These are phyloP conservation scores for Apis dorsata DNA, from an alignment of 1,140 invertebrate genomes.

Conservation along the genomic window DNA sequence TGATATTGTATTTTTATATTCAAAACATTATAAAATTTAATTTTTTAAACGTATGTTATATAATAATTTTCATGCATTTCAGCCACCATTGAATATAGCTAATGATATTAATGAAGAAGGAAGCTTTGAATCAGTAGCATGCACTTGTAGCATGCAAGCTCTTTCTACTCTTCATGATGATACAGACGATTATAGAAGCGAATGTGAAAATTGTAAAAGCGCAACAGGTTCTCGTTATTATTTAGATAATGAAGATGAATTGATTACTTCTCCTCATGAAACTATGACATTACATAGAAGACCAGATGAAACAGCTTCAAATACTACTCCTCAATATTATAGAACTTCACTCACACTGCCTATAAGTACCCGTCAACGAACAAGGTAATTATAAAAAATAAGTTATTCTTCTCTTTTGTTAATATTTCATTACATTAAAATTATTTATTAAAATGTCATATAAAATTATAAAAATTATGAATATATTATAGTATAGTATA, in stretches of 20 bases:
- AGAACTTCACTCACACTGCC: slow-evolving; percentile 85
- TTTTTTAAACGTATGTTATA: neutral
- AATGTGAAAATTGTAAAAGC: slow-evolving; percentile 91
- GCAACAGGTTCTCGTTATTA: slow-evolving; percentile 85
- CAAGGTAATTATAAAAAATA: slow-evolving; percentile 77
- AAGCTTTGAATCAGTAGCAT: slow-evolving; percentile 78
- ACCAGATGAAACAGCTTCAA: slow-evolving; percentile 78
- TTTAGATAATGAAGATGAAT: slow-evolving; percentile 82
- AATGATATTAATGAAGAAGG: slow-evolving; percentile 77
- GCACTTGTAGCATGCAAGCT: slow-evolving; percentile 77
- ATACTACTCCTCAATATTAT: slow-evolving; percentile 81
- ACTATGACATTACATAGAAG: slow-evolving; percentile 87
- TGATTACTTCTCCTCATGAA: slow-evolving; percentile 82
- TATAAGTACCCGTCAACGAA: slow-evolving; percentile 83
- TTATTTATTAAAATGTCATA: too few species aligned
- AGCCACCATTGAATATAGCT: slow-evolving; percentile 73
- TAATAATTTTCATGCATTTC: slow-evolving; percentile 33
- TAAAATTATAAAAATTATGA: too few species aligned
- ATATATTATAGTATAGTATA: neutral
- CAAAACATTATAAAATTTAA: neutral
- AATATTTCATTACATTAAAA: neutral
- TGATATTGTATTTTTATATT: neutral
- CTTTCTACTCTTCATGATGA: slow-evolving; percentile 80
- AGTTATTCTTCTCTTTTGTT: neutral
- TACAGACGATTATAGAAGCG: slow-evolving; percentile 87